Conservation (phyloP, 2,888 invertebrate species). For the Antitype chi region DNA sequence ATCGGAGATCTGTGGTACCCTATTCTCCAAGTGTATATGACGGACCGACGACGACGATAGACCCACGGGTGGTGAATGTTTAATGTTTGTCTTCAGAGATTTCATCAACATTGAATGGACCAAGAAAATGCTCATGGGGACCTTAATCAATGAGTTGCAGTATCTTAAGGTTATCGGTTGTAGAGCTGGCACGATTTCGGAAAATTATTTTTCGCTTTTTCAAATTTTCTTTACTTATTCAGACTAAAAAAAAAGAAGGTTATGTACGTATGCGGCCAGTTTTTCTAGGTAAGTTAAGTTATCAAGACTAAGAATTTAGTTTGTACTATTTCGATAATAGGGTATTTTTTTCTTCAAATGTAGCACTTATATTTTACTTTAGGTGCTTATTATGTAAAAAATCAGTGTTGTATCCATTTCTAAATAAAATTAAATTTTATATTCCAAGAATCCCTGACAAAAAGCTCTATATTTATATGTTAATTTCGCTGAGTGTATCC, state of each 20-base stretch:
- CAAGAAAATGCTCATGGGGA: slow-evolving; percentile 19
- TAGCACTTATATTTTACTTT: neutral
- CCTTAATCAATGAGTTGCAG: slow-evolving; percentile 28
- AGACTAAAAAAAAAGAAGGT: neutral
- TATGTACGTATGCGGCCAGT: neutral
- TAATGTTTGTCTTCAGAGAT: slow-evolving; percentile 41
- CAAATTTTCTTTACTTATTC: neutral
- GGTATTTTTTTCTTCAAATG: neutral
- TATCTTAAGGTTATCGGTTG: neutral
- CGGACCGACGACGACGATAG: slow-evolving; percentile 11
- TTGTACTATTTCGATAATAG: neutral
- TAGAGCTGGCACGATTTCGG: neutral
- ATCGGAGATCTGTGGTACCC: slow-evolving; percentile 5
- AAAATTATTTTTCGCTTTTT: neutral
- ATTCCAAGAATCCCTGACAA: neutral
- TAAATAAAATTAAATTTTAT: neutral
- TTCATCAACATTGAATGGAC: slow-evolving; percentile 47
- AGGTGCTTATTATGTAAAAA: neutral
- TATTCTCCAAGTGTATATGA: slow-evolving; percentile 17
- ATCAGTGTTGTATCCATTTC: neutral
- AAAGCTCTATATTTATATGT: slow-evolving; percentile 5
- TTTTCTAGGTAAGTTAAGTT: neutral
- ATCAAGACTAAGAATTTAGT: neutral
- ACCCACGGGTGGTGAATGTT: slow-evolving; percentile 46
- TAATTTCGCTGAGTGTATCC: neutral